phyloP scores from a whole-genome alignment of 1,140 invertebrate species.

The Archivesica marissinica region DNA sequence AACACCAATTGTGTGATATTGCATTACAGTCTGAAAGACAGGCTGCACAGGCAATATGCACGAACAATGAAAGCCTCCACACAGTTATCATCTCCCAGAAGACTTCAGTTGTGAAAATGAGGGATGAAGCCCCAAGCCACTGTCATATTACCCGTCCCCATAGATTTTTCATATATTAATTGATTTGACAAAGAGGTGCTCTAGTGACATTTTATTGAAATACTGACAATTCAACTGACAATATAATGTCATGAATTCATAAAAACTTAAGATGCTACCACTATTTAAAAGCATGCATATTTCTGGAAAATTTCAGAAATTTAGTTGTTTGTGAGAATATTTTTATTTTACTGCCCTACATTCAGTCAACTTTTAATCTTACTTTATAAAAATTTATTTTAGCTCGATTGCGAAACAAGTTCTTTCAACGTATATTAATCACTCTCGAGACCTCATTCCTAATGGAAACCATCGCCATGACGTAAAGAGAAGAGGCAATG shows the following conservation, averaged over 20 bases:
- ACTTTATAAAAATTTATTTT: no score
- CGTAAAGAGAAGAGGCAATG: no score
- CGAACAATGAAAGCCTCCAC: conserved; percentile 23
- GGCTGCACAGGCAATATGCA: conserved; percentile 10
- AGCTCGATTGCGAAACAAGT: no score
- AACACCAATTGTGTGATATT: conserved; percentile 22
- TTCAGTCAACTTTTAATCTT: no score
- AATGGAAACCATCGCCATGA: no score
- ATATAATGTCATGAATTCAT: conserved; percentile 11
- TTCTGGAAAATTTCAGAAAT: neutral
- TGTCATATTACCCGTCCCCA: conserved; percentile 31
- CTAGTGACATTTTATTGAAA: conserved; percentile 11
- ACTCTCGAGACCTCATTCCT: no score
- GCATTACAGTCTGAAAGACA: conserved; percentile 40
- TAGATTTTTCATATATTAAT: conserved; percentile 13
- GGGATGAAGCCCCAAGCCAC: conserved; percentile 28
- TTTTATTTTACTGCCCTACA: neutral
- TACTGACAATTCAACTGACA: conserved; percentile 2
- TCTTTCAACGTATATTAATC: no score
- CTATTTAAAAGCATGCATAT: neutral
- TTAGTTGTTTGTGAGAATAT: neutral
- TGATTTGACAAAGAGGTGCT: conserved; percentile 37
- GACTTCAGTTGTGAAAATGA: conserved; percentile 15
- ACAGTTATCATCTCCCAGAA: neutral
- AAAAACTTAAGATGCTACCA: conserved; percentile 1